Evolutionary conservation across 2,888 invertebrate species (phyloP).

Genomic region (Azorinus chamasolen): DNA sequence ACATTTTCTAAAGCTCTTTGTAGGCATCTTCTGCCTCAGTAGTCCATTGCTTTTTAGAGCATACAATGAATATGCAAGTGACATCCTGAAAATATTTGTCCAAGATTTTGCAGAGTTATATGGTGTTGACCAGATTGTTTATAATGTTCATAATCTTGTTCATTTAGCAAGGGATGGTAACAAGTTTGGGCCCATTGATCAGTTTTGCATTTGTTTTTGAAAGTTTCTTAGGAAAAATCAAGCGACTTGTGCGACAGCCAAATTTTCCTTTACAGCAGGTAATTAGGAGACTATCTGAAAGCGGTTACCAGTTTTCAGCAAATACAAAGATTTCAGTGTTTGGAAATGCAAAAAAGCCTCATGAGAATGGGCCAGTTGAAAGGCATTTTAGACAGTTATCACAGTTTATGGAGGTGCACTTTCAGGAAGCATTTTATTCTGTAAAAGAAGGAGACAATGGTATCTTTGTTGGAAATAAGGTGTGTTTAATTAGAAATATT

Average conservation of each 20-base stretch:
- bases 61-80: slow-evolving; percentile 64
- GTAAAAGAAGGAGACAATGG: no score
- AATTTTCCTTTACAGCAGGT: slow-evolving; percentile 37
- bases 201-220: slow-evolving; percentile 84
- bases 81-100: slow-evolving; percentile 74
- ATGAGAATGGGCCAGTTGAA: slow-evolving; percentile 18
- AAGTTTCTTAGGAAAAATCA: slow-evolving; percentile 74
- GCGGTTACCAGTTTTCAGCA: not conserved
- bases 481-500: no score
- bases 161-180: slow-evolving; percentile 83
- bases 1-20: slow-evolving; percentile 52
- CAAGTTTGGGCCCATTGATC: slow-evolving; percentile 78
- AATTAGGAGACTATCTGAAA: slow-evolving; percentile 42
- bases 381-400: no score
- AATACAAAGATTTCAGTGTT: slow-evolving; percentile 1
- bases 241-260: slow-evolving; percentile 37
- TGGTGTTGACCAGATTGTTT: slow-evolving; percentile 77
- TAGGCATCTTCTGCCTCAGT: slow-evolving; percentile 65
- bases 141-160: slow-evolving; percentile 84
- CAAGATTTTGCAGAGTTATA: slow-evolving; percentile 74
- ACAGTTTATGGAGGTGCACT: no score
- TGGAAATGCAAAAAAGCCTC: slow-evolving; percentile 12
- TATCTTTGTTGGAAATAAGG: no score
- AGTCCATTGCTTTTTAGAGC: slow-evolving; percentile 54
- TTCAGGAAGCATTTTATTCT: no score